These are phyloP conservation scores for Rallus crepitans DNA, from an alignment of 2,797 vertebrate genomes.

Conservation along the genomic window DNA sequence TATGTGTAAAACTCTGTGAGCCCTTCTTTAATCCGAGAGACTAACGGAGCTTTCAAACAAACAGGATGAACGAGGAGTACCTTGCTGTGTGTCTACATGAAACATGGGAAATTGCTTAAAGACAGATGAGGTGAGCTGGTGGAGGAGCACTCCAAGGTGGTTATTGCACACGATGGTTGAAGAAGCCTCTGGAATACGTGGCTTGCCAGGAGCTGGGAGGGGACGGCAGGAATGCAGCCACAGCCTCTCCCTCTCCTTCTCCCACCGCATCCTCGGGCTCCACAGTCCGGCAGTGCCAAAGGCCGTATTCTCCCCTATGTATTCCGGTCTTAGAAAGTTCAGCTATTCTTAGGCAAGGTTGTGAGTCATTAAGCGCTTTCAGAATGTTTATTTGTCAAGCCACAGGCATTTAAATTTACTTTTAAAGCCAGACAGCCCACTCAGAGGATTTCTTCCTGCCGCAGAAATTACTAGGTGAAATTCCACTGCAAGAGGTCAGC, in stretches of 20 bases:
- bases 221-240: conserved; percentile 17
- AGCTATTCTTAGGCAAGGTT: conserved; percentile 51
- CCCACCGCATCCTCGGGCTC: neutral
- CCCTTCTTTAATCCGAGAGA: neutral
- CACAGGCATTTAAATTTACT: conserved; percentile 40
- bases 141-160: neutral
- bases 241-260: conserved; percentile 3
- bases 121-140: neutral
- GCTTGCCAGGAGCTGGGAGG: conserved; percentile 2
- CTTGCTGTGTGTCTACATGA: neutral
- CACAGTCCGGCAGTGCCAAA: neutral
- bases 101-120: neutral
- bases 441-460: neutral
- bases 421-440: neutral
- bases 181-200: neutral
- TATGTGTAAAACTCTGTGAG: neutral
- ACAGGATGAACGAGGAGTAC: neutral
- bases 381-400: conserved; percentile 65
- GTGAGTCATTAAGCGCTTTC: conserved; percentile 54
- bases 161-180: neutral
- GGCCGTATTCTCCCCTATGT: neutral
- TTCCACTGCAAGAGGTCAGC: conserved; percentile 44
- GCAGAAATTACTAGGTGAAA: conserved; percentile 53
- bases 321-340: conserved; percentile 26
- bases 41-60: neutral